Base-by-base conservation (phyloP, 2,113 vertebrate genomes). In the Calyptomena viridis region DNA sequence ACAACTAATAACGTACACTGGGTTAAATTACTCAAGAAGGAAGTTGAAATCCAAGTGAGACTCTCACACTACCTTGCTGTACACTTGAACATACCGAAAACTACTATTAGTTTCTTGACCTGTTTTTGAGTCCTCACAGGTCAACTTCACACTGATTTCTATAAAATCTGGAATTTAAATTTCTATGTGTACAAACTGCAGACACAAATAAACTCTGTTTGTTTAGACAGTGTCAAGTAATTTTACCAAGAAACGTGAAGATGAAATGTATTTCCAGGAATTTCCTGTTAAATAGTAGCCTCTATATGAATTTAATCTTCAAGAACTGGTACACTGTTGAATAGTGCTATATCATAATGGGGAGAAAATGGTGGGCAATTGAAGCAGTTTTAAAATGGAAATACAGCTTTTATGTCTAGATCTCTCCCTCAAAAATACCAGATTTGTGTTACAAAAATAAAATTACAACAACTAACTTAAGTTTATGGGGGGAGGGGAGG, bases 391-490 rank as follows among this genome's bases (percentile, higher is more conserved):
- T 84, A 46, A 81, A 88, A 82, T 77, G 47, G 58, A 94, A 91
- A 88, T 55, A 68, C 22, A 52, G 20, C 18, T 76, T 80, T 93
- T 73, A 71, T 83, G 58, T 78, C 78, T 69, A 62, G 58, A 42
- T 89, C 15, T 84, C 27, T 60, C 55, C 77, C 39, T 56, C 64
- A 89, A 69, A 91, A 31, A 71, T 66, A 89, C 5, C 56, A 71
- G 67, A 76, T 71, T 87, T 92, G 60, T 89, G 62, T 80, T 76
- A 49, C 18, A 59, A 89, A 92, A 89, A 68, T 72, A 94, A 92
- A 89, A 62, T 30, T 87, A 62, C 55, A 84, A 76, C 60, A 77
- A 55, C 15, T 80, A 75, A 69, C 47, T 80, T 78, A 68, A 25
- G 21, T 64, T 91, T 85, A 46, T 22, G 28, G 39, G 23, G 37